Conservation (phyloP, 2,113 vertebrate genomes). For the Prionailurus viverrinus region DNA sequence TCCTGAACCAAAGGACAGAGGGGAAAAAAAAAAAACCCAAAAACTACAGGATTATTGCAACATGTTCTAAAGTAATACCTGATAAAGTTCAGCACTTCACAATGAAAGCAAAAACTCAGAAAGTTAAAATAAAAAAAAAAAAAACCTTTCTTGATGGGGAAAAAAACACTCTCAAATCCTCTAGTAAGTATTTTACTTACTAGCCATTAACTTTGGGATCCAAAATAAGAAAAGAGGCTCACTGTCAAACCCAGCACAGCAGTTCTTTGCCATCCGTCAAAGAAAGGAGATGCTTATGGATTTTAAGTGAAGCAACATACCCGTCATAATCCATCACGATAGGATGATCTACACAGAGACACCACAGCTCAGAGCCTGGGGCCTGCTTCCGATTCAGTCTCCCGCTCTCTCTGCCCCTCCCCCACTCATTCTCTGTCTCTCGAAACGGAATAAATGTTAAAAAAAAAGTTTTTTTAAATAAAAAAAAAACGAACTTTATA, state of each 20-base stretch:
- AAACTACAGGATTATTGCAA: neutral
- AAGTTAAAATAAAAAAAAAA: neutral
- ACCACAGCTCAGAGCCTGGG: neutral
- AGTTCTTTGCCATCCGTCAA: neutral
- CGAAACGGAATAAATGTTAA: no score
- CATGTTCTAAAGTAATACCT: neutral
- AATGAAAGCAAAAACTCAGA: neutral
- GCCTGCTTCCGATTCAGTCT: no score
- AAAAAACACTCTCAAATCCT: neutral
- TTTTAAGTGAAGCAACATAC: neutral
- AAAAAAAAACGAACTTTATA: neutral
- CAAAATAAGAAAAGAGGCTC: neutral
- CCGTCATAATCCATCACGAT: neutral
- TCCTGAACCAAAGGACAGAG: neutral
- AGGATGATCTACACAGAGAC: neutral
- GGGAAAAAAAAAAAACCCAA: neutral
- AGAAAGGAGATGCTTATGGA: neutral
- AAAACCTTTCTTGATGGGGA: neutral
- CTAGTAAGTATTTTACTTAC: neutral
- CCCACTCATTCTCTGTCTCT: no score
- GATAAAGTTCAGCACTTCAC: neutral
- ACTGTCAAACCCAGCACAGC: neutral
- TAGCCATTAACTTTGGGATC: neutral
- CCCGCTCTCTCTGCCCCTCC: no score
- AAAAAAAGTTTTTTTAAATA: no score